Base-by-base conservation (phyloP, 2,888 invertebrate genomes). In the Masnerella sp. region DNA sequence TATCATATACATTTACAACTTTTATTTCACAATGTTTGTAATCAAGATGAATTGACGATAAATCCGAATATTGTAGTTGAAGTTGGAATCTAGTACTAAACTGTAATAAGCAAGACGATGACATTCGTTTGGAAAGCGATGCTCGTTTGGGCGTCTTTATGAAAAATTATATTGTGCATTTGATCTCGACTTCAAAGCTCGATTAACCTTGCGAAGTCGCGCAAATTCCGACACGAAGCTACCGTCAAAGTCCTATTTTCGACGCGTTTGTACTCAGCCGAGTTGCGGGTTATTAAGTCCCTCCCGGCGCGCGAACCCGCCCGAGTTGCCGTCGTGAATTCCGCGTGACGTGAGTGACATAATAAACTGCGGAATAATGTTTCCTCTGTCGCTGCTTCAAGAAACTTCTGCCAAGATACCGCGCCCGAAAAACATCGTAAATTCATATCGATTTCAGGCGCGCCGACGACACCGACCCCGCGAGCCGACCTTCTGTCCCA, bases 371-470 rank as follows among this genome's bases (percentile, higher is more conserved):
- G 69, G 79, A 72, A 78, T 83, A 83, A 84, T 81, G 83, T 82
- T 82, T 83, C 81, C 83, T 80, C 74, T 68, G 71, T 70, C 74
- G 79, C 79, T 79, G 77, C 78, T 81, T 83, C 78, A 83, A 83
- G 84, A 84, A 84, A 85, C 81, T 83, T 85, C 81, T 82, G 83
- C 84, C 85, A 85, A 85, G 83, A 84, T 83, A 82, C 81, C 78
- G 83, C 82, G 83, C 83, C 85, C 82, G 86, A 86, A 86, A 86
- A 86, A 86, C 86, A 86, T 85, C 86, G 83, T 86, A 86, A 86
- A 86, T 86, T 83, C 82, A 81, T 84, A 84, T 85, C 85, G 85
- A 85, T 84, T 82, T 75, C 68, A 75, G 68, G 65, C 77, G 78
- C 77, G 74, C 78, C 77, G 76, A 77, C 78, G 72, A 77, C 75